These are phyloP conservation scores for Mirounga angustirostris DNA, from an alignment of 2,113 vertebrate species.

Conservation along the genomic window DNA sequence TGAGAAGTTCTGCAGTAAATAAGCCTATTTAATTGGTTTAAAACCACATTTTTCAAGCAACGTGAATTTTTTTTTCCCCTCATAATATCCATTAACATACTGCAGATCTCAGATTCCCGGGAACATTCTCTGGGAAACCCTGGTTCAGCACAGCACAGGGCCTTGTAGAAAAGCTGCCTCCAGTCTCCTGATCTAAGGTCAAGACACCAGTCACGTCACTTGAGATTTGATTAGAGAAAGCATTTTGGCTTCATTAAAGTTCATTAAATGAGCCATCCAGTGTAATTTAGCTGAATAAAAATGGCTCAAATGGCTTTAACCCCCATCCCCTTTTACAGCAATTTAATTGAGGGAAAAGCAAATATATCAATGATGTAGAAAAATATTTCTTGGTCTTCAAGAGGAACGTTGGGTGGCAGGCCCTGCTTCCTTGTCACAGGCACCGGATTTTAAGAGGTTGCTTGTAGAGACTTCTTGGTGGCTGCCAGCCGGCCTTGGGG, in stretches of 20 bases:
- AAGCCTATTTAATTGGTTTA: neutral
- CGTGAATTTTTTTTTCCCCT: rapidly evolving
- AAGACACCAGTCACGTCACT: slow-evolving; percentile 81
- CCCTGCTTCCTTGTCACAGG: neutral
- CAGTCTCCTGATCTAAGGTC: slow-evolving; percentile 58
- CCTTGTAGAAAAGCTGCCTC: slow-evolving; percentile 10
- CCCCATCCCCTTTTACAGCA: slow-evolving; percentile 77
- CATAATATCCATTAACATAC: no score
- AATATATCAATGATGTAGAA: slow-evolving; percentile 60
- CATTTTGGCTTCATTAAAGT: slow-evolving; percentile 87
- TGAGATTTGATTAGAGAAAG: slow-evolving; percentile 90
- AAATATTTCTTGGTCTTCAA: slow-evolving; percentile 42
- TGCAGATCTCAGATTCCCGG: neutral
- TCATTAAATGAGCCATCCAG: slow-evolving; percentile 88
- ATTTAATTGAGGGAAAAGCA: slow-evolving; percentile 85
- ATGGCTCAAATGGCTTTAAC: slow-evolving; percentile 84
- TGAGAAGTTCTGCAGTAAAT: neutral
- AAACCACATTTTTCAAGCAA: neutral
- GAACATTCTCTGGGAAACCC: neutral
- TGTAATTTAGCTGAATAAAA: slow-evolving; percentile 90
- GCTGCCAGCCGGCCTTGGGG: neutral
- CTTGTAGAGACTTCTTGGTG: rapidly evolving
- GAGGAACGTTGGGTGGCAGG: neutral
- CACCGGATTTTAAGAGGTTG: neutral
- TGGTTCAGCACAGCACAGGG: neutral